Conservation (phyloP, 2,113 vertebrate genomes). For the Enhydra lutris region DNA sequence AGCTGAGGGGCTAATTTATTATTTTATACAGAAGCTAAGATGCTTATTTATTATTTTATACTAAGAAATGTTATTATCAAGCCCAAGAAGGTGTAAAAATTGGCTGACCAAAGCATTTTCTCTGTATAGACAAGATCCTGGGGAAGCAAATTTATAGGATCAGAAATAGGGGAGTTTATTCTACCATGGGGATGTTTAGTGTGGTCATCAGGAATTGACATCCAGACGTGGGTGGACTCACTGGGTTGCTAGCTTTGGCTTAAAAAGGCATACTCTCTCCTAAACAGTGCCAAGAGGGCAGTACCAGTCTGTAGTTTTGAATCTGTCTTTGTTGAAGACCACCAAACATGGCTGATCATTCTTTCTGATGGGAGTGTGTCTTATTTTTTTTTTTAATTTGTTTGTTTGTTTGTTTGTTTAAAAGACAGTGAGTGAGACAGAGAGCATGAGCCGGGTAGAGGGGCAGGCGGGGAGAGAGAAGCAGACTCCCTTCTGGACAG, state of each 20-base stretch:
- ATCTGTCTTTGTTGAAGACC: background rate
- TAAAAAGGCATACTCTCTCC: background rate
- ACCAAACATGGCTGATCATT: background rate
- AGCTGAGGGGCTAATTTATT: background rate
- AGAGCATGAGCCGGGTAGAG: background rate
- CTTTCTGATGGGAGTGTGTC: background rate
- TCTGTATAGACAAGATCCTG: background rate
- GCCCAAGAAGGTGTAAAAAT: background rate
- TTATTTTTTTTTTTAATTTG: background rate
- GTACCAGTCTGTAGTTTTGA: background rate
- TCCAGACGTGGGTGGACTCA: background rate
- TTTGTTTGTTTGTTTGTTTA: background rate
- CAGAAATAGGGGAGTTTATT: background rate
- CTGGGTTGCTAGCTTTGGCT: background rate
- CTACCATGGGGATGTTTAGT: background rate
- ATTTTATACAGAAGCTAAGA: background rate
- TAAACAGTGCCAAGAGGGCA: background rate
- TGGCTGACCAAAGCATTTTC: background rate
- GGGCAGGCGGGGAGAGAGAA: background rate
- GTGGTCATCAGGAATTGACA: background rate
- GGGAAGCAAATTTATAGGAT: background rate
- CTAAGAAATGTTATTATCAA: background rate
- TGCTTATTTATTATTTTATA: background rate
- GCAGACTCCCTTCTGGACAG: background rate
- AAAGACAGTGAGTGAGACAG: background rate